phyloP scores from a whole-genome alignment of 2,888 invertebrate genomes.

The Dastarcus helophoroides region DNA sequence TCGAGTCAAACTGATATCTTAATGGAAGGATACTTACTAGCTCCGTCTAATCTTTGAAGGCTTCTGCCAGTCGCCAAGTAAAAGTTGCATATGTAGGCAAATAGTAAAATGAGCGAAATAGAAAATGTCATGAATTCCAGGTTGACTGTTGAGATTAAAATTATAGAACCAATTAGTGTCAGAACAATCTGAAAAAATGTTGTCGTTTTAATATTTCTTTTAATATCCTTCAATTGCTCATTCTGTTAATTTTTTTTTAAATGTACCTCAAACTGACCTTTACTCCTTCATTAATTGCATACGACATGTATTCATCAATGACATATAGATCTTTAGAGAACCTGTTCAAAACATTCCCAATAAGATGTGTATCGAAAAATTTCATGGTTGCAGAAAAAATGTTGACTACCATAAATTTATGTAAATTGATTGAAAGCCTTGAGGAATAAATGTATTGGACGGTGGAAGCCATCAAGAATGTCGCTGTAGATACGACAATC shows the following conservation, averaged over 20 bases:
- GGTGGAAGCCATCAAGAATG: neutral
- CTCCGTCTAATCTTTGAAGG: constrained; percentile 56
- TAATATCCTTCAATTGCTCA: too few relatives aligned
- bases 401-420: constrained; percentile 10
- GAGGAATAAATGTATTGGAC: neutral
- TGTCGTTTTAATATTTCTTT: too few relatives aligned
- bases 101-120: constrained; percentile 46
- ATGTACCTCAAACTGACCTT: too few relatives aligned
- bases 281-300: neutral
- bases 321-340: constrained; percentile 10
- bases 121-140: constrained; percentile 55
- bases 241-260: too few relatives aligned
- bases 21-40: constrained; percentile 39
- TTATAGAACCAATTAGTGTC: constrained; percentile 53
- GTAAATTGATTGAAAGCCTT: constrained; percentile 7
- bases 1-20: neutral
- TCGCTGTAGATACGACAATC: neutral
- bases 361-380: constrained; percentile 10
- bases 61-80: constrained; percentile 63
- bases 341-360: constrained; percentile 12
- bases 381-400: constrained; percentile 10
- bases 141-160: constrained; percentile 59
- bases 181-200: constrained; percentile 42
- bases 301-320: constrained; percentile 8
- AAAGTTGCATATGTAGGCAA: constrained; percentile 49